Evolutionary conservation across 2,113 vertebrate genomes (phyloP).

Genomic region (Cacatua alba): DNA sequence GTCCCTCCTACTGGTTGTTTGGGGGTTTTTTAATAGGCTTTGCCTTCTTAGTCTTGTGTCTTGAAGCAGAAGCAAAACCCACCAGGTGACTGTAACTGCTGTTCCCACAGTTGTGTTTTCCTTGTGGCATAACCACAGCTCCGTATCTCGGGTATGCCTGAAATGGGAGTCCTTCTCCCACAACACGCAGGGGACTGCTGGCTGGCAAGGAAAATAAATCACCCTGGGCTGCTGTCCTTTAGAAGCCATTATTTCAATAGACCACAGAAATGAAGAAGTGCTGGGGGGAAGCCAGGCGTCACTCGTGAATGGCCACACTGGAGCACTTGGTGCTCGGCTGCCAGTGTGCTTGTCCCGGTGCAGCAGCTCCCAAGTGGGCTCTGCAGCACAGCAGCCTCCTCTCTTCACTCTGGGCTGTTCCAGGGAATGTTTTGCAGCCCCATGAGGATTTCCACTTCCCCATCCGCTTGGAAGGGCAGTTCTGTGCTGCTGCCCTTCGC

Average conservation of each 20-base stretch:
- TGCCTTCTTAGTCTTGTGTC: neutral
- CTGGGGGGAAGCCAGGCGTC: neutral
- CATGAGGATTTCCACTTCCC: neutral
- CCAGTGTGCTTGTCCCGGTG: neutral
- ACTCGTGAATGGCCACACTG: neutral
- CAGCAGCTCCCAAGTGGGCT: neutral
- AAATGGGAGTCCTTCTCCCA: neutral
- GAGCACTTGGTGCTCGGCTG: neutral
- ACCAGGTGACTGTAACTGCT: neutral
- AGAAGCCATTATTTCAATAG: neutral
- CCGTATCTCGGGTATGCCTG: neutral
- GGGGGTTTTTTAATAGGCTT: neutral
- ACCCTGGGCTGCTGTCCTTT: neutral
- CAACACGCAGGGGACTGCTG: neutral
- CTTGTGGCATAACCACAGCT: neutral
- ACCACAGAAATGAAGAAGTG: neutral
- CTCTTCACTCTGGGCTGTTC: neutral
- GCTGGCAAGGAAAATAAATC: neutral
- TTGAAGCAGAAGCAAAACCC: neutral
- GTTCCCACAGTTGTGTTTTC: neutral
- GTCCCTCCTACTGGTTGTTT: fast-evolving
- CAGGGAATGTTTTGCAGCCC: neutral
- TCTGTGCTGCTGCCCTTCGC: neutral
- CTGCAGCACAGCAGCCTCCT: neutral
- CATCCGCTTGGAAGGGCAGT: no score